Evolutionary conservation across 2,888 invertebrate genomes (phyloP).

Genomic region (Drosophila emarginata): DNA sequence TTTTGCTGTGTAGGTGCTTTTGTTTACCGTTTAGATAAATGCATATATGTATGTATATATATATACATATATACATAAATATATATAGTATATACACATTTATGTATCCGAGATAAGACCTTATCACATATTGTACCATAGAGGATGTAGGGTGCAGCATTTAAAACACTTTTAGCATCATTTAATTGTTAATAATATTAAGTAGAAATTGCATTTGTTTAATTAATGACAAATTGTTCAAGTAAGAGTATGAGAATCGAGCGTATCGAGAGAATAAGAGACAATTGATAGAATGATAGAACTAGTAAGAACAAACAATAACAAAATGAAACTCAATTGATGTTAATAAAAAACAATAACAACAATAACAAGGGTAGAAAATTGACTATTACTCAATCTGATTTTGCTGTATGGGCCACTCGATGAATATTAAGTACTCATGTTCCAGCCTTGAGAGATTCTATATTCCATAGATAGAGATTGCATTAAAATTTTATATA

Average conservation of each 20-base stretch:
- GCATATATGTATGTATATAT: not conserved
- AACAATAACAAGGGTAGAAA: not conserved
- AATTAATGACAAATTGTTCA: not conserved
- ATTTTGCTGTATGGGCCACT: not conserved
- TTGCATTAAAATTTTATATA: not conserved
- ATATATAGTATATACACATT: not conserved
- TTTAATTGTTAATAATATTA: no score
- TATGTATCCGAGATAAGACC: not conserved
- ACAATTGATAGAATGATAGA: not conserved
- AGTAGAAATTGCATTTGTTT: no score
- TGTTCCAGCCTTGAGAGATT: not conserved
- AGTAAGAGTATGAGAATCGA: not conserved
- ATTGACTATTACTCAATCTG: not conserved
- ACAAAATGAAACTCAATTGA: constrained; percentile 1
- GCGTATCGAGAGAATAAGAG: not conserved
- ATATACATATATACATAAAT: not conserved
- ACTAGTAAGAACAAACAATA: not conserved
- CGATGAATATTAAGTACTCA: not conserved
- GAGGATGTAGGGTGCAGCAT: not conserved
- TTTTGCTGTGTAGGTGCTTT: not conserved
- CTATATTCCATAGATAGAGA: not conserved
- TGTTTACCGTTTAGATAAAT: not conserved
- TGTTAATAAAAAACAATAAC: not conserved
- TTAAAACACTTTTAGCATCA: not conserved
- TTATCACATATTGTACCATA: not conserved